Conservation (phyloP, 1,140 invertebrate species). For the Zaprionus ornatus region DNA sequence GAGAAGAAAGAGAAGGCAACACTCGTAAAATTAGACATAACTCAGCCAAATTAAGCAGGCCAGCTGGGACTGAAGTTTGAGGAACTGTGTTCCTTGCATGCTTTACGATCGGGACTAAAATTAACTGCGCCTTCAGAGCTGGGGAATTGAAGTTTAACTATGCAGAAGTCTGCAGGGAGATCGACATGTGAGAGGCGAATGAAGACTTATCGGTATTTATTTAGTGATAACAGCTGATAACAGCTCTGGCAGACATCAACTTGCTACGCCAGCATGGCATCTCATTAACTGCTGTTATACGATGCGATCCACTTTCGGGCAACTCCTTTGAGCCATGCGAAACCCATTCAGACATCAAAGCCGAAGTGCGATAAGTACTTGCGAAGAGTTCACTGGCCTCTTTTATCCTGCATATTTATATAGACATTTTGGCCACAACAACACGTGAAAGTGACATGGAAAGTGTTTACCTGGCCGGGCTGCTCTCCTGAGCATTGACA, state of each 20-base stretch:
- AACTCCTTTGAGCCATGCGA: neutral
- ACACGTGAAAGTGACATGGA: conserved; percentile 37
- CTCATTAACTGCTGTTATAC: neutral
- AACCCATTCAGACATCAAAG: conserved; percentile 35
- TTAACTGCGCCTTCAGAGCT: neutral
- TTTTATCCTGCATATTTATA: conserved; percentile 28
- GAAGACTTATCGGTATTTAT: neutral
- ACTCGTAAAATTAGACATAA: conserved; percentile 12
- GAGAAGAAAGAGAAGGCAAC: neutral
- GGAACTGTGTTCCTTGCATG: neutral
- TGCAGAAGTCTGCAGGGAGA: neutral
- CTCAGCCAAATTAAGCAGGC: conserved; percentile 9
- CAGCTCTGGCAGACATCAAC: neutral
- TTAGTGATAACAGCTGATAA: neutral
- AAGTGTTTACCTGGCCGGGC: conserved; percentile 45
- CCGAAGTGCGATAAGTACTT: conserved; percentile 20
- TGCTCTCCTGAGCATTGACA: conserved; percentile 37
- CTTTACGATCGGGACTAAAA: neutral
- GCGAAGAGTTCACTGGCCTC: conserved; percentile 32
- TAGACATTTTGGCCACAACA: conserved; percentile 33
- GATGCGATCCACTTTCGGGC: neutral
- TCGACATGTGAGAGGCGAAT: neutral
- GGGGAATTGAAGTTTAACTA: neutral
- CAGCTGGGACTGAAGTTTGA: conserved; percentile 27
- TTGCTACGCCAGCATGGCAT: neutral